Base-by-base conservation (phyloP, 2,888 invertebrate species). In the Rambutsinella grinnellia region DNA sequence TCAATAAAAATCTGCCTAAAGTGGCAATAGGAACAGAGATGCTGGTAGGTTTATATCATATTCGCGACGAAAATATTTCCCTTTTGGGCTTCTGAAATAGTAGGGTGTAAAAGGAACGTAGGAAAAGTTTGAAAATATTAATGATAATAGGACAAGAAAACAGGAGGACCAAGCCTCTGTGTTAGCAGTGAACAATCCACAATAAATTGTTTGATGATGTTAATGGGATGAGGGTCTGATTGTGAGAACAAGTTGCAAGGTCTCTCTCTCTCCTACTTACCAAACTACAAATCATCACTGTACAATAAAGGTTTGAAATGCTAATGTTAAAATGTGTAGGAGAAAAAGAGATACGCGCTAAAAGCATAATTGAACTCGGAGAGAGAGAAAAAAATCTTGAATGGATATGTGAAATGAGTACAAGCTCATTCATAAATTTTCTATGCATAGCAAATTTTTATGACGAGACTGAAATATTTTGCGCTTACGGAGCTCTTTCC, bases 61-160 rank as follows among this genome's bases (percentile, higher is more conserved):
- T 54, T 6, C 23, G 21, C 21, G n/a, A 54, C 3, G 23, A 49
- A 49, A 49, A 49, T 5, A 49, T 17, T 49, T 19, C 8, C 23
- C 54, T 54, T 54, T 15, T 19, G 13, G 54, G 17, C 54, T 26
- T 24, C 54, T n/a, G n/a, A n/a, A n/a, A n/a, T n/a, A n/a, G n/a
- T n/a, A n/a, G n/a, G n/a, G n/a, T n/a, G n/a, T n/a, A n/a, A n/a
- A n/a, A n/a, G n/a, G n/a, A n/a, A n/a, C n/a, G n/a, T n/a, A n/a
- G n/a, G n/a, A n/a, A n/a, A n/a, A n/a, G n/a, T n/a, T n/a, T n/a
- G n/a, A n/a, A n/a, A n/a, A n/a, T n/a, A n/a, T 51, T 67, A 67
- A 67, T 58, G 67, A 58, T 67, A 58, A 67, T 67, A 58, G 60
- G 67, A 67, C 67, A 67, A 56, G 54, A 28, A 67, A 67, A 26